A percentile compares a stretch with the other conserved stretches of the same genome.
These are phyloP conservation scores for Pristionchus exspectatus DNA, from an alignment of 2,888 invertebrate species.

Conservation along the genomic window DNA sequence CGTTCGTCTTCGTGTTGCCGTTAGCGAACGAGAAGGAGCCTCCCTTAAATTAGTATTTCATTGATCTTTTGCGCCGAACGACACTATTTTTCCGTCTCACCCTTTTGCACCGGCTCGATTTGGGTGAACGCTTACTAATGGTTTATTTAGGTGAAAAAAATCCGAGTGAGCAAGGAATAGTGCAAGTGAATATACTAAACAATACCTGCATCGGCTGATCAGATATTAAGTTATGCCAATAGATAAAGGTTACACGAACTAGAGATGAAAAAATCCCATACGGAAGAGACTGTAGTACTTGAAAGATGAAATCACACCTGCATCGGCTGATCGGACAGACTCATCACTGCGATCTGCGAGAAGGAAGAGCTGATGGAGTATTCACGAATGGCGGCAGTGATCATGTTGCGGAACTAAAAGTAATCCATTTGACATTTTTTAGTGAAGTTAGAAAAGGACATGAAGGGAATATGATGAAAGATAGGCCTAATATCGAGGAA, in stretches of 20 bases:
- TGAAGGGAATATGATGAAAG: too few relatives aligned
- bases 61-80: not conserved
- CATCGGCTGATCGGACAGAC: conserved; percentile 24
- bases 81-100: not conserved
- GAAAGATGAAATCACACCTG: not conserved
- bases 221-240: too few relatives aligned
- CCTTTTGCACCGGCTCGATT: not conserved
- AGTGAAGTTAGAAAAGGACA: too few relatives aligned
- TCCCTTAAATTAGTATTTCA: not conserved
- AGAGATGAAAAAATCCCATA: too few relatives aligned
- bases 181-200: too few relatives aligned
- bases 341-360: conserved; percentile 50
- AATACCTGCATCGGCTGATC: too few relatives aligned
- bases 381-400: not conserved
- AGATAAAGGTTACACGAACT: too few relatives aligned
- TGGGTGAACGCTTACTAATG: not conserved
- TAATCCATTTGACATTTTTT: not conserved
- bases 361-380: not conserved
- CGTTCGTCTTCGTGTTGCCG: conserved; percentile 21
- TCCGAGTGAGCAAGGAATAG: too few relatives aligned
- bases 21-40: conserved; percentile 44
- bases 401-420: conserved; percentile 49
- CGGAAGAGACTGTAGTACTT: too few relatives aligned
- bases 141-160: too few relatives aligned
- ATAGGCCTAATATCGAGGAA: too few relatives aligned